Conservation (phyloP, 2,113 vertebrate species). For the Gobiocypris rarus region DNA sequence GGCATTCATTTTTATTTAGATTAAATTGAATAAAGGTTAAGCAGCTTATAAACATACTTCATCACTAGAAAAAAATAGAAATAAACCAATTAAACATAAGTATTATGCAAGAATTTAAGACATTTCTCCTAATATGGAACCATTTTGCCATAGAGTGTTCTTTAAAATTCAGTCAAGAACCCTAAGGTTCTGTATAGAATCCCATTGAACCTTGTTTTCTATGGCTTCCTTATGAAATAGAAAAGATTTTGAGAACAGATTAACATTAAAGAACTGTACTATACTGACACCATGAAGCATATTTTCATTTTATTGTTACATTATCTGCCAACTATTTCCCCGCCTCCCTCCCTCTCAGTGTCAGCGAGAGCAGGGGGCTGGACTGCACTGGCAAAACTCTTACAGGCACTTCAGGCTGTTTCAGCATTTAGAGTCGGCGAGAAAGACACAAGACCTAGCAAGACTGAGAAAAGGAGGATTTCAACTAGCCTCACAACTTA, state of each 20-base stretch:
- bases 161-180: too few species aligned
- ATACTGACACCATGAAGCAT: slow-evolving; percentile 2
- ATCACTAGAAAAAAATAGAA: too few species aligned
- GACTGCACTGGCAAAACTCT: slow-evolving; percentile 5
- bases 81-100: too few species aligned
- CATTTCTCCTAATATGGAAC: too few species aligned
- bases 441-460: slow-evolving; percentile 3
- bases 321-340: background rate
- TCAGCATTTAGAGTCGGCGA: background rate
- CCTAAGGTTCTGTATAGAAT: too few species aligned
- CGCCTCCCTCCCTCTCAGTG: background rate
- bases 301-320: slow-evolving; percentile 12
- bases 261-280: background rate
- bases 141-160: too few species aligned
- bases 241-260: background rate
- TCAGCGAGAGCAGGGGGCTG: slow-evolving; percentile 6
- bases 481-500: background rate
- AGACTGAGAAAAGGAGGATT: background rate
- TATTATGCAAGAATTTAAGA: too few species aligned
- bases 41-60: too few species aligned
- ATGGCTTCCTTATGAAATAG: background rate
- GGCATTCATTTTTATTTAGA: too few species aligned
- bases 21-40: too few species aligned
- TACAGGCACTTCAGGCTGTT: background rate
- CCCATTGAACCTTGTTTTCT: too few species aligned